Conservation (phyloP, 2,797 vertebrate genomes). For the Anolis apletophallus region DNA sequence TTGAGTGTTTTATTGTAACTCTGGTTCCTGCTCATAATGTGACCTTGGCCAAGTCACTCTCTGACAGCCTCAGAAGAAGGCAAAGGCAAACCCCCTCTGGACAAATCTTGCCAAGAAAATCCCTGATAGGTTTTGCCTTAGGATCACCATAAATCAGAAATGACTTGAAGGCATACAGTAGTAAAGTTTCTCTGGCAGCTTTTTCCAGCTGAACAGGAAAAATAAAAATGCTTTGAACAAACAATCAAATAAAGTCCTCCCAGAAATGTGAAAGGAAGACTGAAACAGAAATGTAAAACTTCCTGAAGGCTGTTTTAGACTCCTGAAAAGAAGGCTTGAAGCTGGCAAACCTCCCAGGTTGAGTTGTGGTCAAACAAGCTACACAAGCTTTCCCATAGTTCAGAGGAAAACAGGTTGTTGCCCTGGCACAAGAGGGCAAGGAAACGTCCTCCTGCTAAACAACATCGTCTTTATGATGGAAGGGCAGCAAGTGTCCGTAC, state of each 20-base stretch:
- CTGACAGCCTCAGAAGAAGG: too few species aligned
- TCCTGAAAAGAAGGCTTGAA: not conserved
- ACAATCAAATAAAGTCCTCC: not conserved
- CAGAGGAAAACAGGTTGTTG: not conserved
- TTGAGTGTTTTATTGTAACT: too few species aligned
- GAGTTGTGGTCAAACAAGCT: not conserved
- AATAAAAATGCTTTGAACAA: not conserved
- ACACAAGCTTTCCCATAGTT: not conserved
- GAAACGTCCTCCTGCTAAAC: not conserved
- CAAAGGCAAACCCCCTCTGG: too few species aligned
- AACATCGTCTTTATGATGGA: not conserved
- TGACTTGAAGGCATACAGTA: too few species aligned
- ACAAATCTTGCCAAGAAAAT: too few species aligned
- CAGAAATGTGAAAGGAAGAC: not conserved
- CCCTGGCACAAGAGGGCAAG: not conserved
- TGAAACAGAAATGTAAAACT: not conserved
- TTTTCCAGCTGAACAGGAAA: not conserved
- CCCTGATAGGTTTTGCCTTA: too few species aligned
- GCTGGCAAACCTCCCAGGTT: not conserved
- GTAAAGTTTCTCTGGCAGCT: not conserved
- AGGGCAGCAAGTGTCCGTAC: slow-evolving; percentile 71
- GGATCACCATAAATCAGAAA: too few species aligned
- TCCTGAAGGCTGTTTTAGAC: not conserved
- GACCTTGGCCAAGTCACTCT: too few species aligned
- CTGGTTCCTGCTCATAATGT: too few species aligned